Conservation (phyloP, 2,888 invertebrate species). For the Mythimna lalbum region DNA sequence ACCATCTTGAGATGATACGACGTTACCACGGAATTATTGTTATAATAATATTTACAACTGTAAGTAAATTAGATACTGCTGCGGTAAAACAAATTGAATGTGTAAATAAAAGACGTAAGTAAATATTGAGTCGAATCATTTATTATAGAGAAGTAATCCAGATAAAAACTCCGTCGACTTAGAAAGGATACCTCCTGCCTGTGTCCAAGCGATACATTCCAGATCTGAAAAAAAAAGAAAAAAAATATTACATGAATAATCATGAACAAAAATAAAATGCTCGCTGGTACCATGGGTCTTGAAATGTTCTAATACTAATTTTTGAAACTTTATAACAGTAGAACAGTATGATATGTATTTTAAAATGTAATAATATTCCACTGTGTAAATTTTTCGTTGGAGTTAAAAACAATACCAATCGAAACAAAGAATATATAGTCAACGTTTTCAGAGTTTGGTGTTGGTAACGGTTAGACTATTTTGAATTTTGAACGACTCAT, state of each 20-base stretch:
- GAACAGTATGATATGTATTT: too few relatives aligned
- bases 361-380: too few relatives aligned
- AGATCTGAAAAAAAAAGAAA: conserved; percentile 65
- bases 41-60: too few relatives aligned
- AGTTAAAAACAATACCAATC: not conserved
- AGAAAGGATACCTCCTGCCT: conserved; percentile 55
- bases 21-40: too few relatives aligned
- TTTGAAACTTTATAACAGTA: not conserved
- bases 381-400: not conserved
- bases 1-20: too few relatives aligned
- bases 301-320: not conserved
- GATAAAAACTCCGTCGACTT: conserved; percentile 1
- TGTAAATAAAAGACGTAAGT: not conserved
- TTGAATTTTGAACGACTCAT: not conserved
- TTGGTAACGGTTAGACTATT: too few relatives aligned
- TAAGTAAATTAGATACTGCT: not conserved
- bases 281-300: not conserved
- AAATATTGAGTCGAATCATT: not conserved
- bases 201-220: conserved; percentile 74
- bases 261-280: too few relatives aligned
- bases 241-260: not conserved
- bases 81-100: not conserved
- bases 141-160: conserved; percentile 14
- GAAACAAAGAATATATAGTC: not conserved
- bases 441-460: too few relatives aligned